Evolutionary conservation across 2,113 vertebrate genomes (phyloP).

Genomic region (Pteropus alecto): DNA sequence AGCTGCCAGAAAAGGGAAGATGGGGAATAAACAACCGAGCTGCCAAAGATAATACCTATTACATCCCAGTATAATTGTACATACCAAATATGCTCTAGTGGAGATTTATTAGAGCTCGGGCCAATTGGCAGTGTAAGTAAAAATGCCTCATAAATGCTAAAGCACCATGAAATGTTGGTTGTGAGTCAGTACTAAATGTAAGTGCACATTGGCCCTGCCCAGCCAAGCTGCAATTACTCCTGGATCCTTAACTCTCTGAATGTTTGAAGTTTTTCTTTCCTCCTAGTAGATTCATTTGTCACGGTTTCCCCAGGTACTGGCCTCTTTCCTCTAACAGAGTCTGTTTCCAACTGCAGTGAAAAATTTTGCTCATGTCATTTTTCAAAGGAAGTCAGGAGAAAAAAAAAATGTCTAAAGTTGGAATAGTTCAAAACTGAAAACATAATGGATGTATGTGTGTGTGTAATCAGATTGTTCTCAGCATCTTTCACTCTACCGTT

Average conservation of each 20-base stretch:
- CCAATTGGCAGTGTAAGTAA: constrained; percentile 31
- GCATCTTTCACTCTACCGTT: constrained; percentile 52
- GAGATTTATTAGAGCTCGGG: constrained; percentile 31
- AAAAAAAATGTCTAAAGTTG: background rate
- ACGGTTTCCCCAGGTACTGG: constrained; percentile 20
- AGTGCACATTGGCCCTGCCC: constrained; percentile 9
- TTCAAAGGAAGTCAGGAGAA: constrained; percentile 55
- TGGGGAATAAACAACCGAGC: background rate
- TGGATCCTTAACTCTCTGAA: constrained; percentile 10
- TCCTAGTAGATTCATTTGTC: constrained; percentile 63
- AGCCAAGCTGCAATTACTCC: constrained; percentile 51
- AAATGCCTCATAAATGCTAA: constrained; percentile 59
- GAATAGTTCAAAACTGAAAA: constrained; percentile 48
- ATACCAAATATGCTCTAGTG: background rate
- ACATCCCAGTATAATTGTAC: constrained; percentile 13
- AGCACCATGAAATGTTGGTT: constrained; percentile 53
- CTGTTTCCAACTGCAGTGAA: constrained; percentile 68
- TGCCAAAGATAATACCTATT: constrained; percentile 55
- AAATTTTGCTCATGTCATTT: constrained; percentile 61
- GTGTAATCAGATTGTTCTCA: constrained; percentile 54
- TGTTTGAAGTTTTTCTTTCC: constrained; percentile 55
- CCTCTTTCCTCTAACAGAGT: constrained; percentile 53
- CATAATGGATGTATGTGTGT: background rate
- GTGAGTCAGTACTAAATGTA: constrained; percentile 51
- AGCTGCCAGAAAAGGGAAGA: constrained; percentile 32